A percentile compares a stretch with the other conserved stretches of the same genome.
Conservation (phyloP, 2,113 vertebrate genomes). For the Onychostoma macrolepis region DNA sequence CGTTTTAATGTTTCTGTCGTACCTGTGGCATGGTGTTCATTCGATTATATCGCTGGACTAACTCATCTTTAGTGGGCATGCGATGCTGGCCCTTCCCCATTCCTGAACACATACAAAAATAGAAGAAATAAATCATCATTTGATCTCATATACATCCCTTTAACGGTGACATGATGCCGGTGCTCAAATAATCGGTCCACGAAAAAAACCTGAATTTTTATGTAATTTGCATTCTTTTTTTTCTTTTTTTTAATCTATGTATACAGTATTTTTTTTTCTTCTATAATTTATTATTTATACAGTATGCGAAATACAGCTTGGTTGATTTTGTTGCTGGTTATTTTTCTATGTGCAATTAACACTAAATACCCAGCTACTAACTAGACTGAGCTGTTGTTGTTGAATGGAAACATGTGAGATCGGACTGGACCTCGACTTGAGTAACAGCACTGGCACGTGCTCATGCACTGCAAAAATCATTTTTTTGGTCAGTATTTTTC, state of each 20-base stretch:
- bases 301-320: not conserved
- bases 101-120: slow-evolving; percentile 75
- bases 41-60: slow-evolving; percentile 96
- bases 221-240: not conserved
- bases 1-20: not conserved
- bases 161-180: not conserved
- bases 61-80: slow-evolving; percentile 98
- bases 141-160: slow-evolving; percentile 18
- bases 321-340: not conserved
- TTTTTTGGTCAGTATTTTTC: not conserved
- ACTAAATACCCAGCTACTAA: not conserved
- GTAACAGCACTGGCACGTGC: not conserved
- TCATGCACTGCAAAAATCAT: not conserved
- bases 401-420: not conserved
- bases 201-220: not conserved
- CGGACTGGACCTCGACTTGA: not conserved
- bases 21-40: slow-evolving; percentile 99
- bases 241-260: too few species aligned
- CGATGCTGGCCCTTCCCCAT: slow-evolving; percentile 99
- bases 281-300: too few species aligned
- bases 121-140: slow-evolving; percentile 29
- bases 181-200: not conserved
- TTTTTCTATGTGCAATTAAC: not conserved
- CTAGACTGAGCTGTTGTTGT: not conserved
- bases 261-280: too few species aligned